phyloP scores from a whole-genome alignment of 2,113 vertebrate genomes.

The Saccopteryx bilineata region DNA sequence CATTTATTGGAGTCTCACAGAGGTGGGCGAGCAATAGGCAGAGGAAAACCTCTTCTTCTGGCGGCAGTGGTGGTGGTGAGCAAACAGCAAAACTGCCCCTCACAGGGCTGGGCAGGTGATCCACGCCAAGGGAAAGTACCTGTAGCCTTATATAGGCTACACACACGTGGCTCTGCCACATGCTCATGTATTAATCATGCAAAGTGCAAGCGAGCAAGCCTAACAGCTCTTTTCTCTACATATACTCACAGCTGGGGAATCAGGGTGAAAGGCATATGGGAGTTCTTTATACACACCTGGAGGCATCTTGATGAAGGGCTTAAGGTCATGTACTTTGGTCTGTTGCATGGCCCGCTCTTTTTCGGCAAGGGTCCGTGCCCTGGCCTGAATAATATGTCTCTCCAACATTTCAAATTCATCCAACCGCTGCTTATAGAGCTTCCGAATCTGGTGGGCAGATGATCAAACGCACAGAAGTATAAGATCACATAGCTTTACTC shows the following conservation, averaged over 20 bases:
- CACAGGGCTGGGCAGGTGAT: too few species aligned
- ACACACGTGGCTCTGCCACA: too few species aligned
- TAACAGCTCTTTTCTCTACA: too few species aligned
- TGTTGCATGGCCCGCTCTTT: constrained; percentile 85
- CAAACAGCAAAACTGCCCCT: too few species aligned
- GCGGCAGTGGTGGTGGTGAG: too few species aligned
- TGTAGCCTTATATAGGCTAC: too few species aligned
- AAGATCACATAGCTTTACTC: neutral
- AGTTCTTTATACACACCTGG: constrained; percentile 87
- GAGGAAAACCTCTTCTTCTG: too few species aligned
- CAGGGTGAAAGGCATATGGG: neutral
- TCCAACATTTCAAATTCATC: constrained; percentile 90
- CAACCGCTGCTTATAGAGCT: constrained; percentile 85
- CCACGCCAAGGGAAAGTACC: too few species aligned
- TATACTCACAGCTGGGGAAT: neutral
- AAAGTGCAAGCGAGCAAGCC: too few species aligned
- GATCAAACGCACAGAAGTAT: neutral
- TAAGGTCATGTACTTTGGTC: constrained; percentile 73
- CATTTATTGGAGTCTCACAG: too few species aligned
- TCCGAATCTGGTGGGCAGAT: constrained; percentile 83
- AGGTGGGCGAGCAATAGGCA: too few species aligned
- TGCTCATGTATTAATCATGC: too few species aligned
- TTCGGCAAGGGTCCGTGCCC: constrained; percentile 85
- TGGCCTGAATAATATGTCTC: constrained; percentile 91
- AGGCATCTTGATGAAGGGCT: constrained; percentile 84